These are phyloP conservation scores for Adelges cooleyi DNA, from an alignment of 1,140 invertebrate species.

Conservation along the genomic window DNA sequence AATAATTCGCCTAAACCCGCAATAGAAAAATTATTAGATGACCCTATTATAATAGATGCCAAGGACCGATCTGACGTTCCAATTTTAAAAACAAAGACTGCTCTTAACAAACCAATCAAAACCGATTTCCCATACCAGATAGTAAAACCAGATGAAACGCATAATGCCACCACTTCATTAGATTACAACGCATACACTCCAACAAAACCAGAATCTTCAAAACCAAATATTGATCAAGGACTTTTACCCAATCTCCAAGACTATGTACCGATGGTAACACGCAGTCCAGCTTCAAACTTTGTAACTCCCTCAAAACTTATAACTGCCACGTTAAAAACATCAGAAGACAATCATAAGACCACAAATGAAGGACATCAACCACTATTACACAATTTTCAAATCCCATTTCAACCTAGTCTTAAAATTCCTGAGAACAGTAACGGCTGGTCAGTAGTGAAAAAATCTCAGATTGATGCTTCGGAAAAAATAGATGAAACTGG, in stretches of 20 bases:
- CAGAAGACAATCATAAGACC: background rate
- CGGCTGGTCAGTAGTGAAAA: conserved; percentile 49
- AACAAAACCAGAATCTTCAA: conserved; percentile 30
- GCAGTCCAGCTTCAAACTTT: conserved; percentile 34
- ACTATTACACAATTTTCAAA: conserved; percentile 46
- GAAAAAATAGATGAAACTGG: conserved; percentile 34
- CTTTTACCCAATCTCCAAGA: conserved; percentile 45
- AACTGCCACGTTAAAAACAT: conserved; percentile 9
- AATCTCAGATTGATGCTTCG: conserved; percentile 33
- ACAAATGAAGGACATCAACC: background rate
- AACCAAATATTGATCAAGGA: conserved; percentile 33
- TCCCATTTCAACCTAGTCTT: conserved; percentile 55
- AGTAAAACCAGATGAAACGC: conserved; percentile 31
- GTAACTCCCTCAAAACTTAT: conserved; percentile 9
- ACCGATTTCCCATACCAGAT: conserved; percentile 35
- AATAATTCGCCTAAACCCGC: conserved; percentile 39
- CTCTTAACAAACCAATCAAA: conserved; percentile 36
- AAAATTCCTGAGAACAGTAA: conserved; percentile 47
- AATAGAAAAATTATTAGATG: conserved; percentile 37
- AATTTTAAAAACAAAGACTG: conserved; percentile 39
- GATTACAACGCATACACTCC: conserved; percentile 35
- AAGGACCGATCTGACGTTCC: conserved; percentile 42
- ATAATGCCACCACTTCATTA: conserved; percentile 20
- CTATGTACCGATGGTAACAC: conserved; percentile 40
- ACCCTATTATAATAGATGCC: conserved; percentile 38